Percentiles rank a stretch among this genome's conserved stretches.
phyloP scores from a whole-genome alignment of 2,888 invertebrate species.

The Dryocosmus kuriphilus region DNA sequence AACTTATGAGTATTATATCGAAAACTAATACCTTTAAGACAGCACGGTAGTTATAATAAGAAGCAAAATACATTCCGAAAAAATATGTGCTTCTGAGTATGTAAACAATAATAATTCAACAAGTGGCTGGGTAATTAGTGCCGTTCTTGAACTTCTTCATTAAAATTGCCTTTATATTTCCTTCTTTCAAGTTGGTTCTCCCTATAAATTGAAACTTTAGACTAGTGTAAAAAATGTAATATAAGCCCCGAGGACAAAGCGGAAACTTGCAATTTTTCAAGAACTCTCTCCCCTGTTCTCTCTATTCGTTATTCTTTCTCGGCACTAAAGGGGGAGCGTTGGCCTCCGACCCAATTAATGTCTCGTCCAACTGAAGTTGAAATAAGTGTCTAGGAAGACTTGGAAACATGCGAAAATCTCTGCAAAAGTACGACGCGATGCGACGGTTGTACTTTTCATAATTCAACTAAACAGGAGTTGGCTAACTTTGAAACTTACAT shows the following conservation, averaged over 20 bases:
- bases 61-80: background rate
- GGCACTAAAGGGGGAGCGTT: slow-evolving; percentile 7
- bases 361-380: slow-evolving; percentile 20
- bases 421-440: background rate
- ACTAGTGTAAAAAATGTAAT: slow-evolving; percentile 4
- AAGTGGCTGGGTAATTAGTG: slow-evolving; percentile 7
- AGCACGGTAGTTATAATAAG: too few relatives aligned
- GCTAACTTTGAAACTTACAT: background rate
- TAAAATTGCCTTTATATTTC: slow-evolving; percentile 16
- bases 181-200: slow-evolving; percentile 4
- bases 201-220: slow-evolving; percentile 30
- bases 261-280: slow-evolving; percentile 25
- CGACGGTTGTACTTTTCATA: background rate
- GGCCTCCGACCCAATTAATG: slow-evolving; percentile 34
- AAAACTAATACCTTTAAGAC: too few relatives aligned
- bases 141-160: slow-evolving; percentile 18
- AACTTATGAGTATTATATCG: too few relatives aligned
- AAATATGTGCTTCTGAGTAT: background rate
- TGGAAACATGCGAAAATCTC: background rate
- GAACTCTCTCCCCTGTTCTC: background rate
- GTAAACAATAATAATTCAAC: slow-evolving; percentile 7
- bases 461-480: background rate
- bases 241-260: slow-evolving; percentile 18
- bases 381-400: slow-evolving; percentile 12
- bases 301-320: slow-evolving; percentile 26